Evolutionary conservation across 2,888 invertebrate species (phyloP).

Genomic region (Nomada hirtipes): DNA sequence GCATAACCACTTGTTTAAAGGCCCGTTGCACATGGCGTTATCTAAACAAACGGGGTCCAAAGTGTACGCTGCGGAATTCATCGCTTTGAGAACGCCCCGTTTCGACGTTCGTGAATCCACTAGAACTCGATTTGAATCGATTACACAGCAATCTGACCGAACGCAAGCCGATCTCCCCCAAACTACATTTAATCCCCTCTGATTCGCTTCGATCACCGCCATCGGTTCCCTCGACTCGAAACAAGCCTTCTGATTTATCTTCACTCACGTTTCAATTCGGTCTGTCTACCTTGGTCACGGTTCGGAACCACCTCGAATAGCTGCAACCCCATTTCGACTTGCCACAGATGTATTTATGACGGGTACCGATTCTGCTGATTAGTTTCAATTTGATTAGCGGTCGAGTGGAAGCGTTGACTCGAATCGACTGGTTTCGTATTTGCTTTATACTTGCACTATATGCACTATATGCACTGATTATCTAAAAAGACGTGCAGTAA

Average conservation of each 20-base stretch:
- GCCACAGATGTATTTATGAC: neutral
- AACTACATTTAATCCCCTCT: conserved; percentile 51
- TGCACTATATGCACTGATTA: neutral
- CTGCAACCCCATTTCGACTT: neutral
- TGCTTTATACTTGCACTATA: neutral
- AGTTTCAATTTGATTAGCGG: neutral
- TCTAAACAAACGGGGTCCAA: conserved; percentile 13
- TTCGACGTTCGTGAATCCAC: conserved; percentile 27
- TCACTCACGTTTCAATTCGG: conserved; percentile 29
- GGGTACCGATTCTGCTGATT: too few relatives aligned
- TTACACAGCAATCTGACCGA: conserved; percentile 42
- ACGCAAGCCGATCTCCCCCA: conserved; percentile 30
- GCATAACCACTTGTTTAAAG: too few relatives aligned
- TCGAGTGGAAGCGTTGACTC: neutral
- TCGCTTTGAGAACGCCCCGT: conserved; percentile 14
- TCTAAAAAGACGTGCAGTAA: too few relatives aligned
- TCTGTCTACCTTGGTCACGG: conserved; percentile 25
- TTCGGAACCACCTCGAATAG: too few relatives aligned
- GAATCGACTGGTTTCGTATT: neutral
- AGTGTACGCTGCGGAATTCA: neutral
- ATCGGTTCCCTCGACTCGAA: conserved; percentile 16
- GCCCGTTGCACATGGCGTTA: neutral
- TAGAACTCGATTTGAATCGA: conserved; percentile 50
- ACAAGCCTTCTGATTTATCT: conserved; percentile 49
- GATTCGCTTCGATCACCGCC: conserved; percentile 30